Conservation (phyloP, 2,888 invertebrate genomes). For the Caenorhabditis doughertyi region DNA sequence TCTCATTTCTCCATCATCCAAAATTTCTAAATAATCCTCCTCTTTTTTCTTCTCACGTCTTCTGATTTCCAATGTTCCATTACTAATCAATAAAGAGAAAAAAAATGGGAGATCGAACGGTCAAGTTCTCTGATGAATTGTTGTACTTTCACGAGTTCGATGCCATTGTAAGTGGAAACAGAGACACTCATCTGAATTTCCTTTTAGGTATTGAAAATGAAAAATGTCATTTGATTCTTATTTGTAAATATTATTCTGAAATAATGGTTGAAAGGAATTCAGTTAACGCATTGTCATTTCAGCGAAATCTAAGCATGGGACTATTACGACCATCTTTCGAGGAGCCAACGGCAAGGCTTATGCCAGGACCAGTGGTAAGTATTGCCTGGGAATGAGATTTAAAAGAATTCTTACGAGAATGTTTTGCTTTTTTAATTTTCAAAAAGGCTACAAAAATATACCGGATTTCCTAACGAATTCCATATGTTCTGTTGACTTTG, state of each 20-base stretch:
- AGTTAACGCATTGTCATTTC: constrained; percentile 49
- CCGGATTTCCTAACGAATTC: neutral
- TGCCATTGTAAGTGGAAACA: constrained; percentile 52
- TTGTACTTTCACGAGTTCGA: constrained; percentile 69
- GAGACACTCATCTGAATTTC: neutral
- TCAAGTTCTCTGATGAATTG: constrained; percentile 60
- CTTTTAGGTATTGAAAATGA: no score
- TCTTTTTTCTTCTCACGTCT: constrained; percentile 13
- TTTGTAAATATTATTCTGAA: constrained; percentile 43
- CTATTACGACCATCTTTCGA: constrained; percentile 76
- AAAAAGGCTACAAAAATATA: no score
- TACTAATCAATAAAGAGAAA: constrained; percentile 41
- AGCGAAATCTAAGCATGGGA: constrained; percentile 73
- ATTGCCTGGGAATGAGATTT: neutral
- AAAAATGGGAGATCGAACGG: constrained; percentile 21
- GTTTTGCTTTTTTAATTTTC: neutral
- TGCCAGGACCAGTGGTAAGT: constrained; percentile 70
- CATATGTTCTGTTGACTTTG: neutral
- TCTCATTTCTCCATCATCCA: no score
- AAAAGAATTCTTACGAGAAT: no score
- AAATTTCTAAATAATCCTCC: neutral
- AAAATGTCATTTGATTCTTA: constrained; percentile 31
- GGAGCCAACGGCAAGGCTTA: constrained; percentile 76
- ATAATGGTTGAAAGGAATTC: neutral
- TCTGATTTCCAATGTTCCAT: constrained; percentile 16